Conservation (phyloP, 2,888 invertebrate species). For the Rhagium mordax region DNA sequence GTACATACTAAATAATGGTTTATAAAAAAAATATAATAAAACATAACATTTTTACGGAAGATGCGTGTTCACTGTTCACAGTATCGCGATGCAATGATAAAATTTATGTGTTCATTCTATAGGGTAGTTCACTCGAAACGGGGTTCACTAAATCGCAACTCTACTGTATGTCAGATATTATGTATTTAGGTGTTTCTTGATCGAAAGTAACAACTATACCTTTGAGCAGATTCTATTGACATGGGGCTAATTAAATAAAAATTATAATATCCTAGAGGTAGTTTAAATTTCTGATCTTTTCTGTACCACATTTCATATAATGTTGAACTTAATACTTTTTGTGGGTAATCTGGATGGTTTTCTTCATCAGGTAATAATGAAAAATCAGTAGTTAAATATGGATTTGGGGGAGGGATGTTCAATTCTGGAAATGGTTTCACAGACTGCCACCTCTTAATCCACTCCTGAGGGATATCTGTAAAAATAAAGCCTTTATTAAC, state of each 20-base stretch:
- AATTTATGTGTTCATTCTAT: too few species aligned
- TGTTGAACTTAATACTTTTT: conserved; percentile 73
- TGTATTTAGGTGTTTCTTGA: neutral
- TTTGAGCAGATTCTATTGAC: conserved; percentile 75
- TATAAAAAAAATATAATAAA: too few species aligned
- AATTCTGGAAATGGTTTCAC: conserved; percentile 75
- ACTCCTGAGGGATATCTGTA: conserved; percentile 75
- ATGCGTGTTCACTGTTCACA: too few species aligned
- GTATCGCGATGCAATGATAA: too few species aligned
- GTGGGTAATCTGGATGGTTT: conserved; percentile 71
- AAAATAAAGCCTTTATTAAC: conserved; percentile 23
- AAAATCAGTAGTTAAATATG: conserved; percentile 83
- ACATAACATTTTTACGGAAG: too few species aligned
- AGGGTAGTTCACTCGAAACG: too few species aligned
- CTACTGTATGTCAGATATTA: neutral
- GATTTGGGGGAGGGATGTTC: conserved; percentile 80
- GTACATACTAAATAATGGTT: too few species aligned
- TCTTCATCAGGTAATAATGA: conserved; percentile 71
- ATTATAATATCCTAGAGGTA: conserved; percentile 84
- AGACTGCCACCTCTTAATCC: conserved; percentile 77
- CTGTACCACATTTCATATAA: conserved; percentile 86
- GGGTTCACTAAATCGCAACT: too few species aligned
- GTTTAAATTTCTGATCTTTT: conserved; percentile 85
- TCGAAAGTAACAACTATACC: conserved; percentile 68
- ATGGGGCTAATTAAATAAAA: conserved; percentile 83